Conservation (phyloP, 2,888 invertebrate genomes). For the Coelopa pilipes region DNA sequence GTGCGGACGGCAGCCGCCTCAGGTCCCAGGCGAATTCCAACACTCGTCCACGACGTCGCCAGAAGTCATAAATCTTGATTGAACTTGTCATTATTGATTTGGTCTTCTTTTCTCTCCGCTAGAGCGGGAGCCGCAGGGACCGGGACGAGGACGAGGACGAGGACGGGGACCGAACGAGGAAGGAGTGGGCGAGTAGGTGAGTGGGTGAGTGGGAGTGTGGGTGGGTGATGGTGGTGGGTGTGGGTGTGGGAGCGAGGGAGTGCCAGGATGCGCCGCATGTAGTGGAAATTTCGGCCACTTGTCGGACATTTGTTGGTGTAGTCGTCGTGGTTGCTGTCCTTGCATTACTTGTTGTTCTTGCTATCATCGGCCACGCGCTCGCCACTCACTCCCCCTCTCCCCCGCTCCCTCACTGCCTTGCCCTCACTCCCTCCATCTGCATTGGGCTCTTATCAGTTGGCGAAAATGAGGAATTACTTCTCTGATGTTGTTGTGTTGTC, state of each 20-base stretch:
- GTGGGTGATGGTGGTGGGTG: background rate
- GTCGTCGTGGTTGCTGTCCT: background rate
- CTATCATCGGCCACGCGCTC: too few species aligned
- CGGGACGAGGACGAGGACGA: too few species aligned
- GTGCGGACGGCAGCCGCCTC: background rate
- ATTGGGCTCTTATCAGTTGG: constrained; percentile 37
- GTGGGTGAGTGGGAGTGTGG: too few species aligned
- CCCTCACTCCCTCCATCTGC: too few species aligned
- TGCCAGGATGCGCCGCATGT: constrained; percentile 41
- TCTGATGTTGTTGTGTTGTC: constrained; percentile 40
- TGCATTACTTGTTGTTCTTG: too few species aligned
- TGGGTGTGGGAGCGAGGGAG: background rate
- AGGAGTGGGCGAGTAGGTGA: too few species aligned
- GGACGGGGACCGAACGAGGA: too few species aligned
- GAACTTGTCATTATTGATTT: constrained; percentile 66
- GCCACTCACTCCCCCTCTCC: too few species aligned
- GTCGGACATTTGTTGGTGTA: background rate
- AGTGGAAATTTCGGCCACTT: constrained; percentile 41
- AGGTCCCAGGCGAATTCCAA: constrained; percentile 28
- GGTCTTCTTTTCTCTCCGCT: constrained; percentile 46
- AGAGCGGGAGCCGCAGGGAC: background rate
- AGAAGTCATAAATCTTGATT: constrained; percentile 66
- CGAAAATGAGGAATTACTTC: constrained; percentile 63
- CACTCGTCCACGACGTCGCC: constrained; percentile 27
- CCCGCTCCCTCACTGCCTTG: too few species aligned